Base-by-base conservation (phyloP, 2,888 invertebrate genomes). In the Panzeria rudis region DNA sequence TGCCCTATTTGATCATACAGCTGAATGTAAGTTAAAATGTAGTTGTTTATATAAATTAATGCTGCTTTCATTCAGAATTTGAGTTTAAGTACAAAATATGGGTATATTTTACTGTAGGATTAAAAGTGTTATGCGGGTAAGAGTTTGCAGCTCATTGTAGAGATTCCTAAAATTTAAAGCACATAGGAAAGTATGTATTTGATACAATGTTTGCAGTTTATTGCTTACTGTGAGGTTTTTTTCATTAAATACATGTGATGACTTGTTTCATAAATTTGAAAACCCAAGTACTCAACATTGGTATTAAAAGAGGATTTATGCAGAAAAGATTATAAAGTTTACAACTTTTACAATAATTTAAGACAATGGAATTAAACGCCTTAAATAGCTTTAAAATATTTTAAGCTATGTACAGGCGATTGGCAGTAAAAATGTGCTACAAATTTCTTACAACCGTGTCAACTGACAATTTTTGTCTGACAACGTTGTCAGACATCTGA, bases 301-400 rank as follows among this genome's bases (percentile, higher is more conserved):
- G 54, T 3, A 59, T 77, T 56, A 77, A 47, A 77, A 68, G 17
- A 35, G 66, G 20, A 47, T 77, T 77, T 68, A 66, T 77, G n/a
- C 35, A 56, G 56, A 20, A 8, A 50, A 50, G 35, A 59, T 64
- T 64, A 54, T 8, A 75, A 29, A 41, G 8, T 68, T 68, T 68
- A 17, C 47, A 77, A 68, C 15, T 64, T 35, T 47, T 44, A 23
- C 35, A 76, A 59, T 56, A 20, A 66, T 64, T 56, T 56, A 35
- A 56, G 13, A 56, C 32, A 66, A 50, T 76, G 25, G 56, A 47
- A 56, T 76, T 76, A 76, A 41, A 66, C 13, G 32, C n/a, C 66
- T 56, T 29, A 76, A 44, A 44, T 15, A 44, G 2, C 11, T 20
- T 17, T 29, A 44, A 32, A 17, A 35, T 32, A 29, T 29, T 38